These are phyloP conservation scores for Heloderma charlesbogerti DNA, from an alignment of 2,113 vertebrate genomes.

Conservation along the genomic window DNA sequence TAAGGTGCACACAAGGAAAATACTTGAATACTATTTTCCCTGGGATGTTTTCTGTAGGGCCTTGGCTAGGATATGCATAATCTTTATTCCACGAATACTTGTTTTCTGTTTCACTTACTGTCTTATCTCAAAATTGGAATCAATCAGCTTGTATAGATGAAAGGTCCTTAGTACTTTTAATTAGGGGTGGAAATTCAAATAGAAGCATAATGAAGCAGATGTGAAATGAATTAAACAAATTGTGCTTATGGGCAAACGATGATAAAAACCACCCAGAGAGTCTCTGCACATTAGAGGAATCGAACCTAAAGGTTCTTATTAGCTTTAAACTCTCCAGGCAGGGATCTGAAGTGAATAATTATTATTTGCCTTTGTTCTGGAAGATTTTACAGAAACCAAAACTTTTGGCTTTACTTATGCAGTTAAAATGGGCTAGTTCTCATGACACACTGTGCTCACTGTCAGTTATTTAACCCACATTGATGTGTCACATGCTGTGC, in stretches of 20 bases:
- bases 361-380: background rate
- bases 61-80: background rate
- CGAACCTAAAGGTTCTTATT: background rate
- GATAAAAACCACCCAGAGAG: conserved; percentile 8
- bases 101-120: background rate
- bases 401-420: background rate
- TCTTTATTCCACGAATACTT: background rate
- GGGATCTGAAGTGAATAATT: background rate
- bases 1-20: background rate
- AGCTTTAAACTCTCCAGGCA: background rate
- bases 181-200: background rate
- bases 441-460: no score
- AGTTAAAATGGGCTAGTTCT: background rate
- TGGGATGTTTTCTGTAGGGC: background rate
- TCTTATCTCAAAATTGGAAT: background rate
- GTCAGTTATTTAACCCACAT: no score
- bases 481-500: no score
- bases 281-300: background rate
- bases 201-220: conserved; percentile 9
- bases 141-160: background rate
- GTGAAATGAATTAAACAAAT: background rate
- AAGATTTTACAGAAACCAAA: background rate
- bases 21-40: accelerated
- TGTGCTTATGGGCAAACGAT: conserved; percentile 9
- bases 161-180: background rate